Evolutionary conservation across 2,888 invertebrate species (phyloP).

Genomic region (Bedellia somnulentella): DNA sequence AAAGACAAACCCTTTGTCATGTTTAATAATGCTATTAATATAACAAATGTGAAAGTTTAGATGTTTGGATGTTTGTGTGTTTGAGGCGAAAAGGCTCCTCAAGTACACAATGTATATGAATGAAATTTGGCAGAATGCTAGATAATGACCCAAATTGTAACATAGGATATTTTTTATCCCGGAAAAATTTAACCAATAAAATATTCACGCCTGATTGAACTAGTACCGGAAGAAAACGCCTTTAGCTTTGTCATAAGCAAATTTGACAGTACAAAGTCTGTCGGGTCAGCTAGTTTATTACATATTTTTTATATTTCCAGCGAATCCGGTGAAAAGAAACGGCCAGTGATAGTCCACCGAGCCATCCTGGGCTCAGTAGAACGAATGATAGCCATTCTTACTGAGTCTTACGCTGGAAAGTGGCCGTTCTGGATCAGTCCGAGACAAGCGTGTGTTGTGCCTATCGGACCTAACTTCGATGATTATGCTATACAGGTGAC

Average conservation of each 20-base stretch:
- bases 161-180: too few species aligned
- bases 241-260: too few species aligned
- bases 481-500: conserved; percentile 83
- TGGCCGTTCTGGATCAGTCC: conserved; percentile 99
- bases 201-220: too few species aligned
- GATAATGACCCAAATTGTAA: too few species aligned
- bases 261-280: background rate
- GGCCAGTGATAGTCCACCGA: conserved; percentile 97
- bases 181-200: too few species aligned
- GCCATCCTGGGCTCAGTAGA: conserved; percentile 97
- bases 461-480: conserved; percentile 85
- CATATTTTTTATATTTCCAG: conserved; percentile 32
- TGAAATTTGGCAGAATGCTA: too few species aligned
- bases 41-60: too few species aligned
- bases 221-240: too few species aligned
- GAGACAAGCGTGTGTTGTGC: conserved; percentile 85
- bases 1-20: background rate
- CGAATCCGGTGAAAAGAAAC: conserved; percentile 84
- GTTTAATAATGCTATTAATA: background rate
- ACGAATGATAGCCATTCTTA: conserved; percentile 96
- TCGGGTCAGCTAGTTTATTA: background rate
- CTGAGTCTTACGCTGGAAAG: conserved; percentile 96
- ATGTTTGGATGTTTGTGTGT: too few species aligned
- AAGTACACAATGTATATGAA: too few species aligned
- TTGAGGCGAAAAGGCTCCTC: too few species aligned